Evolutionary conservation across 2,113 vertebrate genomes (phyloP).

Genomic region (Bujurquina vittata): DNA sequence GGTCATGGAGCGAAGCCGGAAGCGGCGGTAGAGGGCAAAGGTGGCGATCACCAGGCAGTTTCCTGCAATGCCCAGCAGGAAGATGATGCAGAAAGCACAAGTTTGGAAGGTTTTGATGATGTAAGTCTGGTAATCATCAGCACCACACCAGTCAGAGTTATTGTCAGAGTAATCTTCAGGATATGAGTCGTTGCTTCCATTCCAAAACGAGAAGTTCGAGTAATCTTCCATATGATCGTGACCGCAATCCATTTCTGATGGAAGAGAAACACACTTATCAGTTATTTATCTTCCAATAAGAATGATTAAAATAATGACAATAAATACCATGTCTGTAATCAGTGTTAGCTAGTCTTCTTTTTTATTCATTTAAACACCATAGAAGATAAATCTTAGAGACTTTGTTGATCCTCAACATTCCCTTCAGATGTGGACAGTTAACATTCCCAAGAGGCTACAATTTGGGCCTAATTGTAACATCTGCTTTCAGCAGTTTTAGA

Average conservation of each 20-base stretch:
- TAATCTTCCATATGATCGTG: fast-evolving
- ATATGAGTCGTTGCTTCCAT: fast-evolving
- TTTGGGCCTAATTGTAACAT: neutral
- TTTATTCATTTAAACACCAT: neutral
- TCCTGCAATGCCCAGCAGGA: conserved; percentile 82
- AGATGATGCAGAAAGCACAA: conserved; percentile 80
- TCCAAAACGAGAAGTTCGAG: neutral
- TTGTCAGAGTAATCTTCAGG: fast-evolving
- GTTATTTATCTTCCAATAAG: neutral
- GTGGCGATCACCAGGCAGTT: conserved; percentile 91
- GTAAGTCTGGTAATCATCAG: conserved; percentile 61
- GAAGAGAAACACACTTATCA: neutral
- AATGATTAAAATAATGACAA: neutral
- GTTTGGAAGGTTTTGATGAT: conserved; percentile 83
- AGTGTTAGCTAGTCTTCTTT: neutral
- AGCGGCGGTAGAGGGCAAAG: conserved; percentile 78
- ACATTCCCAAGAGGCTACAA: neutral
- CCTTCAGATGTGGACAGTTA: neutral
- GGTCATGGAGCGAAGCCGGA: conserved; percentile 80
- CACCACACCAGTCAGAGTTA: conserved; percentile 71
- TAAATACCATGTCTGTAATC: neutral
- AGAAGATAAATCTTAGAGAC: neutral
- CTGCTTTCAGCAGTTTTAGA: neutral
- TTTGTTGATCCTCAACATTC: neutral
- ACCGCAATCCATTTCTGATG: neutral